phyloP scores from a whole-genome alignment of 1,140 invertebrate species.

The Nymphalis io region DNA sequence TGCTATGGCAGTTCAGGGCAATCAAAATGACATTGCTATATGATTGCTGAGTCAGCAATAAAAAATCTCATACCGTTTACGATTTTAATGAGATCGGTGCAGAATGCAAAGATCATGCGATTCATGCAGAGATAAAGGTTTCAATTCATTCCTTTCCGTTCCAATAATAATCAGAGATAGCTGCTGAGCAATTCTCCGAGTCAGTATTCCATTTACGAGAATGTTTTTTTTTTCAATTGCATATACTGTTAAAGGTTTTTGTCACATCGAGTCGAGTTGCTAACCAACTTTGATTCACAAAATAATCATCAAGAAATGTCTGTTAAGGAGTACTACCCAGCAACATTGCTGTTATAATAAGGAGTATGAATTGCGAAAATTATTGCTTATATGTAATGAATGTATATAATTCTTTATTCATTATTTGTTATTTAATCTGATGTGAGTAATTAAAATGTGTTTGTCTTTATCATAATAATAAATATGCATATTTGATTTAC shows the following conservation, averaged over 20 bases:
- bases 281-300: conserved; percentile 5
- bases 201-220: conserved; percentile 7
- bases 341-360: conserved; percentile 37
- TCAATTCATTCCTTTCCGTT: conserved; percentile 37
- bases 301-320: conserved; percentile 15
- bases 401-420: background rate
- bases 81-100: conserved; percentile 40
- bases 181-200: conserved; percentile 9
- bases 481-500: too few relatives aligned
- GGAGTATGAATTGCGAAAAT: conserved; percentile 38
- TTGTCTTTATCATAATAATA: too few relatives aligned
- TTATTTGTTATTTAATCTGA: background rate
- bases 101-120: conserved; percentile 34
- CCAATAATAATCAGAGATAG: conserved; percentile 30
- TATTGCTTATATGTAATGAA: conserved; percentile 11
- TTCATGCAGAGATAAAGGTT: conserved; percentile 35
- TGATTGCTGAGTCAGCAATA: conserved; percentile 29
- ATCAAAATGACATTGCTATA: conserved; percentile 21
- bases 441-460: background rate
- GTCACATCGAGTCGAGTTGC: conserved; percentile 3
- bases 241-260: background rate
- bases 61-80: conserved; percentile 34
- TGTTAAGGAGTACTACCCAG: conserved; percentile 36
- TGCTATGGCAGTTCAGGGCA: conserved; percentile 7
- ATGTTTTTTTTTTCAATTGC: conserved; percentile 5